Base-by-base conservation (phyloP, 2,113 vertebrate genomes). In the Epinephelus moara region DNA sequence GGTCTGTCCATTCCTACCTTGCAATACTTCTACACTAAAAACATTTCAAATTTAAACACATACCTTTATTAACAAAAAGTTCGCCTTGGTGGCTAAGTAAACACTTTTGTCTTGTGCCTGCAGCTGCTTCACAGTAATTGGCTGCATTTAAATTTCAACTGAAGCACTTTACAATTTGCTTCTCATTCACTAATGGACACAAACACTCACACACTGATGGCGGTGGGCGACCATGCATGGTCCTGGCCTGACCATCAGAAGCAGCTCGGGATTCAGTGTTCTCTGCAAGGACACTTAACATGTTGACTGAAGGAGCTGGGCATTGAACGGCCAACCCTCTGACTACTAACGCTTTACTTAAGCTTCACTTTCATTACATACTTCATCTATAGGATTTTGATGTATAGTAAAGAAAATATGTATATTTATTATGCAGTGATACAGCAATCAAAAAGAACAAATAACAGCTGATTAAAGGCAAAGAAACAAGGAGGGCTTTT, bases 121-220 rank as follows among this genome's bases (percentile, higher is more conserved):
- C 40, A 71, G 72, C 23, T 55, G 1, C 70, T 61, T 68, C 47
- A 71, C 45, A 21, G 37, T 50, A 52, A 62, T 50, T 49, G 18
- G 18, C 42, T 18, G 23, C 1, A 60, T 27, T 47, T 19, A 68
- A 11, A n/a, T 13, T 52, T 52, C 7, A 52, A 18, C 49, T 19
- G 6, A 19, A 60, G 59, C 1, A 19, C 52, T 55, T n/a, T 61
- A 61, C 13, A 37, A 37, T 56, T 23, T 25, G 14, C 33, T 10
- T 71, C 4, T 45, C 53, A 27, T 45, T 72, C 37, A 18, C 4
- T 13, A 13, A 8, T 3, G 21, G 49, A 52, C 66, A n/a, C 15
- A 21, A 42, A 42, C 6, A 30, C 30, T 30, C 15, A 21, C 0
- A 42, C 6, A 30, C 30, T 30, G 30, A 30, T 30, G 30, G 30